Base-by-base conservation (phyloP, 2,113 vertebrate genomes). In the Corythoichthys intestinalis region DNA sequence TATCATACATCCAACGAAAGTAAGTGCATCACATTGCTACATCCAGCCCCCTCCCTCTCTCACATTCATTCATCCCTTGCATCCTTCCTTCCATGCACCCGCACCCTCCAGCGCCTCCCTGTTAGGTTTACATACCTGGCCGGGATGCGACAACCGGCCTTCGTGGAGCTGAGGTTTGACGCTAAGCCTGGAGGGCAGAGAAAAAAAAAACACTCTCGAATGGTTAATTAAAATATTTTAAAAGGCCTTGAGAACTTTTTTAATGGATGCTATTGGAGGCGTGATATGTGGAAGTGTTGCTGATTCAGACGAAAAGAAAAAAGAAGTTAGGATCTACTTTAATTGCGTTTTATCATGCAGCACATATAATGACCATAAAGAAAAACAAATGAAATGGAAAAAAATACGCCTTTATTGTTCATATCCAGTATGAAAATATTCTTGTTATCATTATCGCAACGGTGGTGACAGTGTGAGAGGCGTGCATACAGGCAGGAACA, bases 211-310 rank as follows among this genome's bases (percentile, higher is more conserved):
- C 86, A 89, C 10, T 87, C 80, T 79, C 68, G 68, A 84, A 77
- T 84, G 64, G 77, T 89, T 86, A 83, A 89, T 87, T 87, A 82
- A 83, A 88, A 82, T 79, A 84, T 81, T 58, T 34, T 50, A 82
- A 87, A 83, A 79, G 84, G 81, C 86, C 85, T 87, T 86, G 85
- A 85, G 78, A 86, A 89, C 53, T 87, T 84, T 79, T 84, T 72
- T 35, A 75, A 75, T 59, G 54, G 72, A 81, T 60, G 68, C 69
- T 68, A 67, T 76, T 77, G 76, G 73, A 68, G 67, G 64, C 59
- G 67, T 59, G 47, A 63, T 65, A 39, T 3, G 17, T 72, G 37
- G 49, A 71, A 12, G 56, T 37, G 12, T 58, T 58, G 34, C 56
- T 37, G 56, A 58, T 58, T 58, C 56, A 37, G 34, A 37, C 13